Base-by-base conservation (phyloP, 2,888 invertebrate genomes). In the Osedax frankpressi region DNA sequence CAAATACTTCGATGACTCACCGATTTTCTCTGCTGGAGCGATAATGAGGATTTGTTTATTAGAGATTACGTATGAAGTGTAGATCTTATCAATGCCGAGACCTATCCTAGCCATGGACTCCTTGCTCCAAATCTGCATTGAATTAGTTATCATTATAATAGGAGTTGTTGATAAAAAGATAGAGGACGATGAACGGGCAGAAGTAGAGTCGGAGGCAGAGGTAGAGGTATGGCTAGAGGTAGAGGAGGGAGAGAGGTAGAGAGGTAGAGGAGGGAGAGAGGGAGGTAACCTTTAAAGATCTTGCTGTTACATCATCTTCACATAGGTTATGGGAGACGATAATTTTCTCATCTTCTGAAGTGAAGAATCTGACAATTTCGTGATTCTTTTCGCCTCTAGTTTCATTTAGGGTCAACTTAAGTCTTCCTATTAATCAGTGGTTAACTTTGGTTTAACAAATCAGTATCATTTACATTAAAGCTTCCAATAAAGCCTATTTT, bases 41-140 rank as follows among this genome's bases (percentile, higher is more conserved):
- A 75, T 70, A 1, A 65, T 44, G 26, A 75, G 63, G 44, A 44
- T 44, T 44, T 44, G 11, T 6, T 44, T 44, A 44, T 44, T 44
- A 19, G 44, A 44, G 11, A 44, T 11, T 19, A 44, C 6, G 11
- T 44, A 19, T 11, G 11, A 11, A 6, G 44, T 19, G 44, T 44
- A 44, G 19, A 44, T 44, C 44, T 44, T 6, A 19, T 44, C 44
- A 11, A 44, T 19, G 44, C 19, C 44, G 44, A 44, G 44, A 44
- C 11, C 44, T 44, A 44, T 44, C 44, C 44, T 44, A 6, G 44
- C 6, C 44, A 44, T 44, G 11, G 44, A 44, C 44, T 44, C 44
- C 44, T 44, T 44, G 44, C 44, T 44, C 44, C 44, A 44, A 19
- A 44, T 44, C 44, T 44, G 19, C 44, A 44, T n/a, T n/a, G n/a